Evolutionary conservation across 1,140 invertebrate species (phyloP).

Genomic region (Tetramorium alpestre): DNA sequence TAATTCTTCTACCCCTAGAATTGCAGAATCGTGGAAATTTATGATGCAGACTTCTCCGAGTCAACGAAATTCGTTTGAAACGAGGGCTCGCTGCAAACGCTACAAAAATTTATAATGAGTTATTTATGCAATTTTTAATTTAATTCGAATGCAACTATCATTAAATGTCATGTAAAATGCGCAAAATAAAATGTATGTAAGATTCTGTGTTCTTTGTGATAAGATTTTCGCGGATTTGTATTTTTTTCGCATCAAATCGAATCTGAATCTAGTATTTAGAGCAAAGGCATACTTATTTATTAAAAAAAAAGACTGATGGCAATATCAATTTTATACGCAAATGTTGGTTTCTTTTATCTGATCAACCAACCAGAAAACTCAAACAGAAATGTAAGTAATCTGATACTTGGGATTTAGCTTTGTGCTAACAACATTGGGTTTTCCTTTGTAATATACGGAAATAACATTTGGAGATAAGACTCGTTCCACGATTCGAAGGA

Average conservation of each 20-base stretch:
- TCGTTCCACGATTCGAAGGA: slow-evolving; percentile 28
- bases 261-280: slow-evolving; percentile 2
- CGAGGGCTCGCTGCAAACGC: neutral
- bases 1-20: neutral
- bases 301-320: neutral
- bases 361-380: neutral
- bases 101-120: neutral
- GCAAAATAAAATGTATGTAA: neutral
- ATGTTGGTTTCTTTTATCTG: slow-evolving; percentile 27
- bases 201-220: neutral
- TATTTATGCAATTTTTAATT: neutral
- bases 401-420: slow-evolving; percentile 21
- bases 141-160: neutral
- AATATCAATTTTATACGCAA: slow-evolving; percentile 44
- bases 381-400: slow-evolving; percentile 35
- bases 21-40: slow-evolving; percentile 26
- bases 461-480: slow-evolving; percentile 53
- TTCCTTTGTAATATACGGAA: slow-evolving; percentile 41
- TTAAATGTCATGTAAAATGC: neutral
- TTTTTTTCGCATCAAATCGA: neutral
- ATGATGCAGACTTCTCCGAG: neutral
- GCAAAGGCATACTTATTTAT: neutral
- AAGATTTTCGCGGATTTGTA: neutral
- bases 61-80: neutral
- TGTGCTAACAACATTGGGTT: slow-evolving; percentile 13